Base-by-base conservation (phyloP, 2,113 vertebrate genomes). In the Corythaixoides concolor region DNA sequence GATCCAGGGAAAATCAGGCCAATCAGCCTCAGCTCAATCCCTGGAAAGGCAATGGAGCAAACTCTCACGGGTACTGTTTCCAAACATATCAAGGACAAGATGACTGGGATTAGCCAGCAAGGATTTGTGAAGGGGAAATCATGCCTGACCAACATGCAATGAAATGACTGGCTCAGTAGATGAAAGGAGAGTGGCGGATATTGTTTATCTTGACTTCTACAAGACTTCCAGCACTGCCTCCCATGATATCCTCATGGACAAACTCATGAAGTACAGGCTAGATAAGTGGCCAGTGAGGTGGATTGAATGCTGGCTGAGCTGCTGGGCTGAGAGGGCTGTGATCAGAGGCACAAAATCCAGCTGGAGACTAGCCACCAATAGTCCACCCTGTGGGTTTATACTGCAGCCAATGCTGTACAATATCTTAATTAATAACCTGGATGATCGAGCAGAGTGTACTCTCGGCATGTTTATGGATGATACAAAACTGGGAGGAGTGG, bases 111-210 rank as follows among this genome's bases (percentile, higher is more conserved):
- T 43, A 85, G 52, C 7, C 26, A 82, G 41, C 33, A 75, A 67
- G 62, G 37, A 37, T 67, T 55, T 64, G 12, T 23, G 15, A 70
- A 75, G 9, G 9, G 27, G 21, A 64, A 64, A 39, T 35, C 49
- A 49, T 20, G 8, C 16, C 68, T 74, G 35, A 59, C 14, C 24
- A 77, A 45, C 5, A 26, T 13, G 8, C 1, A 12, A 50, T 74
- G 22, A 55, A 86, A 55, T 82, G 15, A 37, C 26, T 75, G 56
- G 3, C 24, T 67, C 33, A 59, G 15, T 26, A 16, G 23, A 10
- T 12, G 15, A 62, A 49, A 9, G 4, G 20, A 79, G 22, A 50
- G 6, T 21, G 77, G 15, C 0, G 0, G 10, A 47, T 47, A 7
- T 20, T 87, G 18, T 66, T 74, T 63, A 12, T n/a, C 22, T 60